Evolutionary conservation across 2,113 vertebrate genomes (phyloP).

Genomic region (Perca flavescens): DNA sequence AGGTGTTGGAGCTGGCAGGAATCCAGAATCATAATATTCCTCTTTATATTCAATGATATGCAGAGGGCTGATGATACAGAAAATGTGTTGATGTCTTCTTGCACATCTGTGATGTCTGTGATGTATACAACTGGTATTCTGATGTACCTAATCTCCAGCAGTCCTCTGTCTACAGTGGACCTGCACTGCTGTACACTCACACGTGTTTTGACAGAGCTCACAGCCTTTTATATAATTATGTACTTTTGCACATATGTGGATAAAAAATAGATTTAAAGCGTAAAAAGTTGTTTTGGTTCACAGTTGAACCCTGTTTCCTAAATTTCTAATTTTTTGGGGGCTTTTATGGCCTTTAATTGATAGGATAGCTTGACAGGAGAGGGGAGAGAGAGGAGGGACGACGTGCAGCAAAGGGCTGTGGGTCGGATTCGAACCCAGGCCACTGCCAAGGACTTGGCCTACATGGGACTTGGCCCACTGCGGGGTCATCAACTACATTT

Average conservation of each 20-base stretch:
- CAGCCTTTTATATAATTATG: slow-evolving; percentile 33
- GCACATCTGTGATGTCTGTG: slow-evolving; percentile 27
- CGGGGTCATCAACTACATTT: too few relatives aligned
- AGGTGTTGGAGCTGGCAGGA: slow-evolving; percentile 22
- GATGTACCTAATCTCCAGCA: neutral
- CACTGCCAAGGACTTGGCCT: too few relatives aligned
- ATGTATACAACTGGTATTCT: slow-evolving; percentile 11
- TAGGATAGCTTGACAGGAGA: too few relatives aligned
- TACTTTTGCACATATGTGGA: slow-evolving; percentile 29
- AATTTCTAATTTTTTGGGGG: neutral
- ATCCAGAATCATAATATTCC: slow-evolving; percentile 16
- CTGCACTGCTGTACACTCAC: neutral
- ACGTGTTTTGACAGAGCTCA: slow-evolving; percentile 32
- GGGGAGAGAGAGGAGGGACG: too few relatives aligned
- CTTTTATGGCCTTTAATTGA: too few relatives aligned
- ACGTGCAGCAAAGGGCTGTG: too few relatives aligned
- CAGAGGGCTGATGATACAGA: slow-evolving; percentile 38
- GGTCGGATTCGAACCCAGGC: too few relatives aligned
- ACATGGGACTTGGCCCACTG: too few relatives aligned
- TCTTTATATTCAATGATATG: slow-evolving; percentile 43
- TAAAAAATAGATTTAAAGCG: slow-evolving; percentile 34
- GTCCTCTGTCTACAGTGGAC: neutral
- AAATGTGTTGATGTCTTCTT: slow-evolving; percentile 31
- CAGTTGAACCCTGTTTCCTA: neutral
- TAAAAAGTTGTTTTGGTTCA: slow-evolving; percentile 28